Conservation (phyloP, 2,888 invertebrate species). For the Ormyrus nitidulus region DNA sequence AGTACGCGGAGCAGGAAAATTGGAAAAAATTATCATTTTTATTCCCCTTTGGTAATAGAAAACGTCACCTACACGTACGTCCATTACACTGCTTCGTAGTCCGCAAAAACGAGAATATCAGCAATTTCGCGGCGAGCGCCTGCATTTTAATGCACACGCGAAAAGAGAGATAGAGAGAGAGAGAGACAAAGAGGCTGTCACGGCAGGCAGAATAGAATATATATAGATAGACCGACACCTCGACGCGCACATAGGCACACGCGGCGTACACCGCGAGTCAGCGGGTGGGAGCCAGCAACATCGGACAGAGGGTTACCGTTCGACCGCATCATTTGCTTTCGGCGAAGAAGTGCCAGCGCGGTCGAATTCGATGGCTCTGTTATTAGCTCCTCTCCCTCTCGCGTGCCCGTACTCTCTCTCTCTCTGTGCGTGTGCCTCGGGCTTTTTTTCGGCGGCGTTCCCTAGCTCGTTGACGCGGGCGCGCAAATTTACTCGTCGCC, state of each 20-base stretch:
- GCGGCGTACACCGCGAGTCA: not conserved
- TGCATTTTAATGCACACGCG: not conserved
- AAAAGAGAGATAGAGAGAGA: constrained; percentile 4
- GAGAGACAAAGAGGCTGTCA: not conserved
- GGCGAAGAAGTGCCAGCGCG: constrained; percentile 50
- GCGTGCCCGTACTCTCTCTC: not conserved
- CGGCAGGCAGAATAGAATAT: not conserved
- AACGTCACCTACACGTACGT: too few relatives aligned
- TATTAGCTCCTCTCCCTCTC: constrained; percentile 37
- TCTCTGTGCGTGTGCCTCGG: not conserved
- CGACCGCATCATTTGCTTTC: constrained; percentile 56
- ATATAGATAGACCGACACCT: not conserved
- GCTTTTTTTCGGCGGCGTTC: too few relatives aligned
- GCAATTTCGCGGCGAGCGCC: too few relatives aligned
- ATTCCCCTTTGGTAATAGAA: too few relatives aligned
- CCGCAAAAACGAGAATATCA: too few relatives aligned
- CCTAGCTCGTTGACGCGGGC: not conserved
- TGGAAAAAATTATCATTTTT: too few relatives aligned
- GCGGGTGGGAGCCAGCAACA: not conserved
- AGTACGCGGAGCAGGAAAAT: too few relatives aligned
- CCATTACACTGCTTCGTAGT: too few relatives aligned
- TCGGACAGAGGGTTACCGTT: constrained; percentile 25
- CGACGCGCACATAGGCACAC: not conserved
- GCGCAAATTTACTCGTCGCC: constrained; percentile 1
- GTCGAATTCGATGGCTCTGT: constrained; percentile 37